Percentiles rank a stretch among this genome's conserved stretches.
Conservation (phyloP, 2,888 invertebrate genomes). For the Biston betularia region DNA sequence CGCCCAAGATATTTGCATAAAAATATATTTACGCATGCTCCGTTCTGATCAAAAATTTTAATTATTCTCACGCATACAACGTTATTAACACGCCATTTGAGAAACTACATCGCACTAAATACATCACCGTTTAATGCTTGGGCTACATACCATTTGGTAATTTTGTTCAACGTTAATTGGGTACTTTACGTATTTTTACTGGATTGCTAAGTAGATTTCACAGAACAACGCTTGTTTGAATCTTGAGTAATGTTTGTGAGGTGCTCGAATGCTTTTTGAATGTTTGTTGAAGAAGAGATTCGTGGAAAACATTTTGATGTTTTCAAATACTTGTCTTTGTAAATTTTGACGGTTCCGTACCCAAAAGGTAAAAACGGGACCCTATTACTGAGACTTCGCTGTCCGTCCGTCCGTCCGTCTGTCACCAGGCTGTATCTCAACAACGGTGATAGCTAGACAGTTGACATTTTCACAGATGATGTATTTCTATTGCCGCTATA, state of each 20-base stretch:
- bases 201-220: slow-evolving; percentile 12
- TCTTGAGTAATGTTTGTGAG: background rate
- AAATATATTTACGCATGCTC: slow-evolving; percentile 12
- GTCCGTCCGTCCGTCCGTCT: too few species aligned
- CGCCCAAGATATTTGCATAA: slow-evolving; percentile 14
- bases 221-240: background rate
- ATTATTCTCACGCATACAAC: slow-evolving; percentile 16
- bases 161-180: slow-evolving; percentile 24
- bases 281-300: background rate
- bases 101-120: slow-evolving; percentile 16
- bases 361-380: too few species aligned
- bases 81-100: slow-evolving; percentile 17
- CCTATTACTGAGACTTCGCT: too few species aligned
- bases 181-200: slow-evolving; percentile 17
- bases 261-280: background rate
- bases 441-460: too few species aligned
- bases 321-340: background rate
- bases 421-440: too few species aligned
- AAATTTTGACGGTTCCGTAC: too few species aligned
- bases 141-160: slow-evolving; percentile 28
- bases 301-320: too few species aligned
- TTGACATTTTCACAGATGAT: too few species aligned
- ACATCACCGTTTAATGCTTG: slow-evolving; percentile 14
- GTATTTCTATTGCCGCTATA: too few species aligned
- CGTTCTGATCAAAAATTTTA: slow-evolving; percentile 12